Percentiles rank a stretch among this genome's conserved stretches.
These are phyloP conservation scores for Umimayanthus kanabou DNA, from an alignment of 92 coral and sea anemone genomes.

Conservation along the genomic window DNA sequence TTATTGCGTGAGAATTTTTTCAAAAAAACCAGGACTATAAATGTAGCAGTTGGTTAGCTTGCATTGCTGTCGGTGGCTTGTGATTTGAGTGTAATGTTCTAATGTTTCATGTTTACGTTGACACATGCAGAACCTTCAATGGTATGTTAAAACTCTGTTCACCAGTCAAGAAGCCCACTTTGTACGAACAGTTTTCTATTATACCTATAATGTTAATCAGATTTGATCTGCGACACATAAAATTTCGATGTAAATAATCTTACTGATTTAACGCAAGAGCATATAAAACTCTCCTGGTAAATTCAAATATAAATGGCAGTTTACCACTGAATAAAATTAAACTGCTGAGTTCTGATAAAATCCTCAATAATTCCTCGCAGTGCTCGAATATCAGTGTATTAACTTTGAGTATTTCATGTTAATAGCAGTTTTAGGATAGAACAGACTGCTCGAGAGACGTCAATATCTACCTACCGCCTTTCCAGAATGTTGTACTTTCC, in stretches of 20 bases:
- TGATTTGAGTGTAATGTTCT: too few relatives aligned
- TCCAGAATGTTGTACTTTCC: constrained; percentile 22
- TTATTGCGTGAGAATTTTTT: background rate
- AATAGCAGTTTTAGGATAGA: background rate
- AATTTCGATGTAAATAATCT: background rate
- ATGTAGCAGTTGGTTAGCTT: too few relatives aligned
- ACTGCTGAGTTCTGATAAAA: too few relatives aligned
- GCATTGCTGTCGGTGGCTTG: too few relatives aligned
- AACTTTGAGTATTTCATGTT: background rate
- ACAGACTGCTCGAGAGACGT: background rate
- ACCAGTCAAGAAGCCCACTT: background rate
- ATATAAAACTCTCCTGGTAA: too few relatives aligned
- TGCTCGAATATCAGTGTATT: background rate
- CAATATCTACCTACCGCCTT: constrained; percentile 5
- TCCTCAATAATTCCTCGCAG: background rate
- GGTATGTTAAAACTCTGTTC: background rate
- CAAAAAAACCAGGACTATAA: too few relatives aligned
- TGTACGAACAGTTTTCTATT: background rate
- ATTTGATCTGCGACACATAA: too few relatives aligned
- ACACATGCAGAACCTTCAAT: too few relatives aligned
- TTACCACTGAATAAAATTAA: too few relatives aligned
- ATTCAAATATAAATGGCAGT: too few relatives aligned
- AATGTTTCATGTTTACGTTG: background rate
- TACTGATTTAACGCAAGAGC: background rate
- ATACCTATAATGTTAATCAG: too few relatives aligned